Base-by-base conservation (phyloP, 2,888 invertebrate species). In the Timandra comae region DNA sequence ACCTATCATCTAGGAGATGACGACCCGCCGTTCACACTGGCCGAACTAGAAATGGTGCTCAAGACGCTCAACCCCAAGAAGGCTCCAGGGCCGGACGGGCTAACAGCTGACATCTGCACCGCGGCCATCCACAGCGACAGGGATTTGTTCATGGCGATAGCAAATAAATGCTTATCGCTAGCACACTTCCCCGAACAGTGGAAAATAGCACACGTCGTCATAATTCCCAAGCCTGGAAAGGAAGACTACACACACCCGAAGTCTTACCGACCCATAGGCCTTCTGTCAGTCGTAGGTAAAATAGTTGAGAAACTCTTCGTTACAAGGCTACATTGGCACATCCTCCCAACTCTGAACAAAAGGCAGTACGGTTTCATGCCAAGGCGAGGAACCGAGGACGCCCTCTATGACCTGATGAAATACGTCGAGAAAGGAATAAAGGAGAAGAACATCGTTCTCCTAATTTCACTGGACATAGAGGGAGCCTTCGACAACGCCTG, bases 91-190 rank as follows among this genome's bases (percentile, higher is more conserved):
- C 22, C 27, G 1, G 55, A 53, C 10, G 46, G 49, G 0, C 22
- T 52, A 1, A 56, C 52, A 1, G 35, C 50, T 0, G 52, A 53
- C 27, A 53, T 56, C n/a, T 51, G 51, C 29, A n/a, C 2, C 1
- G 21, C 9, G 2, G 43, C 44, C 4, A 41, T 48, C 1, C 4
- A 29, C 1, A 13, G 20, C 3, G 27, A 38, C 4, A 34, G 7
- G 2, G 36, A 38, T 1, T 3, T 35, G 1, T 45, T 51, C 24
- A 27, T 49, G 1, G 29, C 35, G 0, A 1, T 52, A 1, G 8
- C 28, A 0, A 54, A 51, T 21, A 44, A 38, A 12, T 49, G 49
- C 28, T 23, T 50, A 3, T 5, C 6, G 2, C 23, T 40, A 2
- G 9, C 9, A 2, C 11, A 35, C 29, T 52, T 52, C 29, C 46